phyloP scores from a whole-genome alignment of 2,113 vertebrate genomes.

The Pelecanoides urinatrix region DNA sequence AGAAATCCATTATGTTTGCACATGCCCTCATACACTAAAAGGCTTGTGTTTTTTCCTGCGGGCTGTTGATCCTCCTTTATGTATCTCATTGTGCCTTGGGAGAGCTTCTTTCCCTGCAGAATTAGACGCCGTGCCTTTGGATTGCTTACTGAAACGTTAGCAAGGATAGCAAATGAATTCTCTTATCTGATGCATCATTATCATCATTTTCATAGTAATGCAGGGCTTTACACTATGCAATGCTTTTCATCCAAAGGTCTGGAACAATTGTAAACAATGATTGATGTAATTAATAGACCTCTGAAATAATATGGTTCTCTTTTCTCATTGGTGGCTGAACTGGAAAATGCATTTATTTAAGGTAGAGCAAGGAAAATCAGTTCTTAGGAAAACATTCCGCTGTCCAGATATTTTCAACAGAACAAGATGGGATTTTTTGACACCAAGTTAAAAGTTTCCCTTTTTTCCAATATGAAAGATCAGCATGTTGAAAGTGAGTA shows the following conservation, averaged over 20 bases:
- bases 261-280: not conserved
- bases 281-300: not conserved
- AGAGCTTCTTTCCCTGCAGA: not conserved
- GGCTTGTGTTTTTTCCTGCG: not conserved
- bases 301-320: not conserved
- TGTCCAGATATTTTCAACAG: not conserved
- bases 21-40: not conserved
- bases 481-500: not conserved
- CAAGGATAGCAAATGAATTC: not conserved
- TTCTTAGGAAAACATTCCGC: not conserved
- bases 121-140: not conserved
- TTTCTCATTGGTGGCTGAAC: not conserved
- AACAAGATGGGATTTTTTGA: accelerated
- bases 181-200: not conserved
- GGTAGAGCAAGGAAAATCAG: not conserved
- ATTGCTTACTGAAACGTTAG: not conserved
- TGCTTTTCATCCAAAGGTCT: not conserved
- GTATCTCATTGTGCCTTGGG: not conserved
- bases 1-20: constrained; percentile 16
- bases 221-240: not conserved
- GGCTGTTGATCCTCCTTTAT: not conserved
- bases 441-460: not conserved
- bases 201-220: not conserved
- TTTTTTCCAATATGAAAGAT: not conserved
- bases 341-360: not conserved